phyloP scores from a whole-genome alignment of 2,113 vertebrate species.

The Periophthalmodon schlosseri region DNA sequence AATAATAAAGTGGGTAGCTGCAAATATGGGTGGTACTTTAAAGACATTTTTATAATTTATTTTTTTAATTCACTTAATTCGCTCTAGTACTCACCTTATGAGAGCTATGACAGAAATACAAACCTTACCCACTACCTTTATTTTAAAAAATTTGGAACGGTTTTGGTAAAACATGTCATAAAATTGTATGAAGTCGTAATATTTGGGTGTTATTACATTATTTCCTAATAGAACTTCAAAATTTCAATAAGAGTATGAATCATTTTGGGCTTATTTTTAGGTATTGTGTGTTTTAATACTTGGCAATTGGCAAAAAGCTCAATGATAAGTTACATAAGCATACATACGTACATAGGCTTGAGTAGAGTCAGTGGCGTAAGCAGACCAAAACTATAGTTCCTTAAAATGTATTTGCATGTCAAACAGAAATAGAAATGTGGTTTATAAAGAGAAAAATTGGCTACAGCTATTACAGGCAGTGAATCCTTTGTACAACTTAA shows the following conservation, averaged over 20 bases:
- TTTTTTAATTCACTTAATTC: background rate
- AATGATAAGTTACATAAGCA: no score
- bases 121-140: no score
- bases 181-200: no score
- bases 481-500: slow-evolving; percentile 19
- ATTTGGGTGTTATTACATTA: no score
- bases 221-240: no score
- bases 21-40: background rate
- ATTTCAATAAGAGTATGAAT: background rate
- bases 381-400: slow-evolving; percentile 27
- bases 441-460: slow-evolving; percentile 39
- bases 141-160: no score
- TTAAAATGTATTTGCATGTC: slow-evolving; percentile 25
- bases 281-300: background rate
- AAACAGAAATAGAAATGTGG: slow-evolving; percentile 41
- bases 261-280: background rate
- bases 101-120: no score
- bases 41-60: background rate
- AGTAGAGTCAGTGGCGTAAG: background rate
- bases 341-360: no score
- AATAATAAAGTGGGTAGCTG: background rate
- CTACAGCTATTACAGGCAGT: slow-evolving; percentile 48
- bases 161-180: no score
- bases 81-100: no score
- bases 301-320: no score